Percentiles rank a stretch among this genome's conserved stretches.
Evolutionary conservation across 2,113 vertebrate species (phyloP).

Genomic region (Nothoprocta pentlandii): DNA sequence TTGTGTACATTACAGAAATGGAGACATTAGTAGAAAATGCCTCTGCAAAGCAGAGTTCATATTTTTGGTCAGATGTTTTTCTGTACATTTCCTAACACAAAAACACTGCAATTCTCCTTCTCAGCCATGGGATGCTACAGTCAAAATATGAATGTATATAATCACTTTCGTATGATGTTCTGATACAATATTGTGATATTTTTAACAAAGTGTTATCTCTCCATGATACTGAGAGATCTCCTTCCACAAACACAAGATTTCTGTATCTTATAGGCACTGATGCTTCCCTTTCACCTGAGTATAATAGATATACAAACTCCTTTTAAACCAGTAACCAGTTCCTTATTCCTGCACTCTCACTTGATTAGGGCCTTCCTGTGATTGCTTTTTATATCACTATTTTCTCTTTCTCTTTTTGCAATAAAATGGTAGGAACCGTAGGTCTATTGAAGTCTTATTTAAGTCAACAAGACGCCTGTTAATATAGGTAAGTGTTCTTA

Average conservation of each 20-base stretch:
- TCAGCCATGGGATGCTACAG: not conserved
- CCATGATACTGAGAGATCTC: not conserved
- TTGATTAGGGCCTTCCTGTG: not conserved
- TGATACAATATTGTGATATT: not conserved
- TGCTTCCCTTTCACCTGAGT: not conserved
- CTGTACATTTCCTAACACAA: not conserved
- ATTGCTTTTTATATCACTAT: not conserved
- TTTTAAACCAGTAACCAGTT: not conserved
- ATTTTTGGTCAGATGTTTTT: not conserved
- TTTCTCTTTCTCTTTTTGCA: not conserved
- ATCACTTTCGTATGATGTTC: not conserved
- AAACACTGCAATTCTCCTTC: not conserved
- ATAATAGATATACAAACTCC: not conserved
- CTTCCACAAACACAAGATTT: not conserved
- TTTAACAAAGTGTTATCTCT: not conserved
- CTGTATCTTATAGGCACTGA: rapidly evolving
- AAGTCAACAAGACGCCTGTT: not conserved
- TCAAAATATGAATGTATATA: not conserved
- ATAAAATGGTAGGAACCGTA: not conserved
- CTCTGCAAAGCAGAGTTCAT: not conserved
- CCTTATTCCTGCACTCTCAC: not conserved
- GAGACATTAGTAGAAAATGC: rapidly evolving
- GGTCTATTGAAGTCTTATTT: not conserved
- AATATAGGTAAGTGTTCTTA: not conserved
- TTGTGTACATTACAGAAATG: not conserved